Conservation (phyloP, 1,140 invertebrate genomes). For the Trachymyrmex septentrionalis region DNA sequence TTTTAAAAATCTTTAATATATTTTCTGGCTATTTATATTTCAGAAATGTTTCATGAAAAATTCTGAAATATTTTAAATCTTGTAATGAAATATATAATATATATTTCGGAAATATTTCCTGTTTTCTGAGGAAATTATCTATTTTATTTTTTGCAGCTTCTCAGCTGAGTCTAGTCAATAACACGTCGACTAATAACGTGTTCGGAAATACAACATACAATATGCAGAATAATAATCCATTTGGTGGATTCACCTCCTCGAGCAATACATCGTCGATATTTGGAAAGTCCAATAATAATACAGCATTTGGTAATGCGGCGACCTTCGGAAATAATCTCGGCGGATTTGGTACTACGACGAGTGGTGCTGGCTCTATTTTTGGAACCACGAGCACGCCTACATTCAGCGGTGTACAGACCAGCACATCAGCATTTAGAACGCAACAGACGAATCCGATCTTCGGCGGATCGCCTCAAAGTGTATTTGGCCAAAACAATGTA, state of each 20-base stretch:
- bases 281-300: conserved; percentile 65
- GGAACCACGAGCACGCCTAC: conserved; percentile 63
- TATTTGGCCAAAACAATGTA: conserved; percentile 78
- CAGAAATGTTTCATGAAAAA: too few relatives aligned
- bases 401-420: conserved; percentile 72
- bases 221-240: conserved; percentile 70
- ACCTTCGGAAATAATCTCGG: conserved; percentile 74
- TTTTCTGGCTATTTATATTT: too few relatives aligned
- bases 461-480: conserved; percentile 72
- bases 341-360: conserved; percentile 61
- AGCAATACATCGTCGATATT: conserved; percentile 75
- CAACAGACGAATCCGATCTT: conserved; percentile 73
- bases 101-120: too few relatives aligned
- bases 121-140: conserved; percentile 22
- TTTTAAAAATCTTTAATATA: too few relatives aligned
- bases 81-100: too few relatives aligned
- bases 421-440: conserved; percentile 67
- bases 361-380: conserved; percentile 71
- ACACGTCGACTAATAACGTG: conserved; percentile 68
- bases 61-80: too few relatives aligned
- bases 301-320: conserved; percentile 76
- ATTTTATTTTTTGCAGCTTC: conserved; percentile 74
- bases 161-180: conserved; percentile 71
- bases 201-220: conserved; percentile 77
- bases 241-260: conserved; percentile 68